Conservation (phyloP, 2,113 vertebrate species). For the Brienomyrus longianalis region DNA sequence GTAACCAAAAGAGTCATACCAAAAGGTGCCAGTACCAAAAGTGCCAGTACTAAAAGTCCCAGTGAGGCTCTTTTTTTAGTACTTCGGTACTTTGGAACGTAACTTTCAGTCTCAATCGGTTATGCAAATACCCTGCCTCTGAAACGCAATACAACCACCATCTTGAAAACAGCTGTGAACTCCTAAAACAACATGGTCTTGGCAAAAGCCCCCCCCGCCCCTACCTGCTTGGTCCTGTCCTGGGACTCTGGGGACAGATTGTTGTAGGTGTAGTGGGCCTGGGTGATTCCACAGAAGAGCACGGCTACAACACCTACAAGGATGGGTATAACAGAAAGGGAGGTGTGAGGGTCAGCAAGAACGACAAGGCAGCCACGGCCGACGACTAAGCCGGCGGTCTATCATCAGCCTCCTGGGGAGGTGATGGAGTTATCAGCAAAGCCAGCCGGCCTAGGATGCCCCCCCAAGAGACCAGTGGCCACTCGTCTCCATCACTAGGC, state of each 20-base stretch:
- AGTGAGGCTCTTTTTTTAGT: too few species aligned
- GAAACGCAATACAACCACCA: too few species aligned
- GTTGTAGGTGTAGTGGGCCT: constrained; percentile 95
- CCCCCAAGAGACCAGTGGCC: not conserved
- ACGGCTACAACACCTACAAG: constrained; percentile 86
- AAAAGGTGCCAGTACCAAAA: too few species aligned
- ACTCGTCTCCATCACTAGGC: not conserved
- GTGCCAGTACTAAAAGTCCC: too few species aligned
- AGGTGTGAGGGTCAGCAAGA: not conserved
- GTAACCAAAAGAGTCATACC: too few species aligned
- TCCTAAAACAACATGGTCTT: too few species aligned
- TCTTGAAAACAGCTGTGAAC: too few species aligned
- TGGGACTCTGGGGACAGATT: constrained; percentile 95
- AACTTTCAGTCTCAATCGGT: too few species aligned
- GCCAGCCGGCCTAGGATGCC: not conserved
- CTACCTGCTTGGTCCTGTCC: constrained; percentile 87
- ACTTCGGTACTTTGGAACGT: too few species aligned
- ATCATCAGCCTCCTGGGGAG: not conserved
- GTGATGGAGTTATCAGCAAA: not conserved
- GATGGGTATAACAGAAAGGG: not conserved
- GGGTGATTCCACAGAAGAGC: constrained; percentile 93
- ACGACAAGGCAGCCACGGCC: not conserved
- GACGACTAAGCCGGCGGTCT: not conserved
- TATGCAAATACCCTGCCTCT: too few species aligned
- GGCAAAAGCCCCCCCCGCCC: too few species aligned